Base-by-base conservation (phyloP, 2,113 vertebrate genomes). In the Silurus asotus region DNA sequence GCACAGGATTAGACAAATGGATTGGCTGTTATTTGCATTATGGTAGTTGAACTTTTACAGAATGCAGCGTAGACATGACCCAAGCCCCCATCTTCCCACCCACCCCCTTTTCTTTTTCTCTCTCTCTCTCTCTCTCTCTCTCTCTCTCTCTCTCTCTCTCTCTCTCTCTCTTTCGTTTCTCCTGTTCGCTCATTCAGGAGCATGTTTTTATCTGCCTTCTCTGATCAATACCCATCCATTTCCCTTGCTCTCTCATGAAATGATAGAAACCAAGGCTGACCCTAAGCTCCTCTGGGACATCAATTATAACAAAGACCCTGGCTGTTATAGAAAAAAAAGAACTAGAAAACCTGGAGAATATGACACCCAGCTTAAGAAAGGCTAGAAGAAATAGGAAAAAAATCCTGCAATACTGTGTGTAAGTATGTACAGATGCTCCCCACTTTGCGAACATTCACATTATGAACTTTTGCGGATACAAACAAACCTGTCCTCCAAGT, bases 241-340 rank as follows among this genome's bases (percentile, higher is more conserved):
- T 82, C 49, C 51, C 69, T 83, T n/a, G 19, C 82, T 86, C 55
- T 64, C 45, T 56, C 55, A 77, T 62, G 78, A 86, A 86, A 79
- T 83, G 62, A 85, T 85, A 28, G 77, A 37, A 79, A 37, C 77
- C 77, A 79, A 77, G 49, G 87, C 84, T 82, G 51, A 88, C 67
- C 82, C 76, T 81, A 48, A 58, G 13, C 19, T 88, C 77, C 79
- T 77, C 83, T 77, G 51, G 70, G 78, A 88, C 83, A 82, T 88
- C 83, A 82, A 59, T 88, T 88, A 88, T 82, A 88, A 77, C 53
- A 85, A 83, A 17, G 75, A 84, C 78, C 78, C 64, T 84, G 83
- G 58, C 79, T 88, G 51, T 37, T 78, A 84, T 72, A 6, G 2
- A 1, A 19, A 17, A 58, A 58, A 59, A 79, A 45, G 23, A 1